phyloP scores from a whole-genome alignment of 92 coral and sea anemone genomes.

The Epizoanthus scotinus region DNA sequence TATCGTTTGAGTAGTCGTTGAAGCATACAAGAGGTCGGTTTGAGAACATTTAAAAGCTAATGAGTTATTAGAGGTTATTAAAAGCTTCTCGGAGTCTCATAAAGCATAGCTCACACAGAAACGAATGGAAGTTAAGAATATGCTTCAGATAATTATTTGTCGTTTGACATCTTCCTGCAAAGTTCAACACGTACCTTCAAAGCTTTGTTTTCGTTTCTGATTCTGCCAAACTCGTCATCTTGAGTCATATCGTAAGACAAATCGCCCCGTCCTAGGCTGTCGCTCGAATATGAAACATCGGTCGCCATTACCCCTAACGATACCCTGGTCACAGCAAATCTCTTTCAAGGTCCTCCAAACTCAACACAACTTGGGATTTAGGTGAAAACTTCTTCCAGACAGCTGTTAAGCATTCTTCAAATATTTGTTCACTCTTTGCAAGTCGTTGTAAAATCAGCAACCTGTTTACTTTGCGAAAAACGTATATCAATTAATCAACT shows the following conservation, averaged over 20 bases:
- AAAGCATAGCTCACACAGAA: too few species aligned
- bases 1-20: too few species aligned
- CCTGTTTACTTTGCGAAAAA: constrained; percentile 20
- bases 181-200: constrained; percentile 18
- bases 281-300: background rate
- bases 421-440: constrained; percentile 38
- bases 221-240: constrained; percentile 21
- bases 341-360: constrained; percentile 4
- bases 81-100: too few species aligned
- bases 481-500: constrained; percentile 13
- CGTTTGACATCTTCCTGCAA: background rate
- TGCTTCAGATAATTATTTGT: too few species aligned
- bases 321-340: background rate
- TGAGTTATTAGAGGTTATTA: too few species aligned
- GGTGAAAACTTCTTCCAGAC: constrained; percentile 20
- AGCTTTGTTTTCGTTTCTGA: constrained; percentile 16
- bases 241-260: background rate
- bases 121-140: too few species aligned
- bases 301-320: constrained; percentile 3
- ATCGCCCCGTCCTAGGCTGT: constrained; percentile 13
- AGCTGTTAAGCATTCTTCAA: constrained; percentile 36
- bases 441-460: constrained; percentile 32
- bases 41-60: too few species aligned
- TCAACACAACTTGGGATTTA: constrained; percentile 2
- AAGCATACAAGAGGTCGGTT: too few species aligned